phyloP scores from a whole-genome alignment of 2,888 invertebrate genomes.

The Dione vanillae region DNA sequence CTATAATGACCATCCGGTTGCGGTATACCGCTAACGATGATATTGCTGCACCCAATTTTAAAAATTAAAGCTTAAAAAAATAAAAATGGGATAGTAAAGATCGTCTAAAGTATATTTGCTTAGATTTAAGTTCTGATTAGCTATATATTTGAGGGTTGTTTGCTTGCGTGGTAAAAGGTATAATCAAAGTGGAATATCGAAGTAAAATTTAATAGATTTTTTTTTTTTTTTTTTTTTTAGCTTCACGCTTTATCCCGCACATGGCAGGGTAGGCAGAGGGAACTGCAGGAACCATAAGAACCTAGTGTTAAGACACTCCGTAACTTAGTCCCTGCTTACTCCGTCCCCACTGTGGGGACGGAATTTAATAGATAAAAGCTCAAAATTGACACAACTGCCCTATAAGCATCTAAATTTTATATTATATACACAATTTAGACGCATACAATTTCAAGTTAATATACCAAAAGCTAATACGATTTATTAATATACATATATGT shows the following conservation, averaged over 20 bases:
- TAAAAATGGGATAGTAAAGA: not conserved
- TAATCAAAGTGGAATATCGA: too few species aligned
- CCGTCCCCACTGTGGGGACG: too few species aligned
- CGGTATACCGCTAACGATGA: constrained; percentile 42
- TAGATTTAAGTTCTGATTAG: not conserved
- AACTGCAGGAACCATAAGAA: too few species aligned
- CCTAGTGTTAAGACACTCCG: too few species aligned
- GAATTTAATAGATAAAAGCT: too few species aligned
- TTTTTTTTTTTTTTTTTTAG: too few species aligned
- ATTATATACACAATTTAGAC: not conserved
- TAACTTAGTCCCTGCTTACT: too few species aligned
- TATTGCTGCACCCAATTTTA: constrained; percentile 32
- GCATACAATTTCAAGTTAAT: not conserved
- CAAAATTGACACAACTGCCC: not conserved
- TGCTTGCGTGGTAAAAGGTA: not conserved
- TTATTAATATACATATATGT: not conserved
- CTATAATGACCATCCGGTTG: constrained; percentile 38
- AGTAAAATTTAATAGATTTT: too few species aligned
- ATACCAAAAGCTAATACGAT: not conserved
- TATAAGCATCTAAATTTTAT: not conserved
- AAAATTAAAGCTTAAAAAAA: too few species aligned
- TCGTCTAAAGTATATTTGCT: constrained; percentile 8
- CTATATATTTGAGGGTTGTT: not conserved
- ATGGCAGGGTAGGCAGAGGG: too few species aligned
- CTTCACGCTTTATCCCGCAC: too few species aligned